These are phyloP conservation scores for Himalopsyche japonica DNA, from an alignment of 2,888 invertebrate genomes.

Conservation along the genomic window DNA sequence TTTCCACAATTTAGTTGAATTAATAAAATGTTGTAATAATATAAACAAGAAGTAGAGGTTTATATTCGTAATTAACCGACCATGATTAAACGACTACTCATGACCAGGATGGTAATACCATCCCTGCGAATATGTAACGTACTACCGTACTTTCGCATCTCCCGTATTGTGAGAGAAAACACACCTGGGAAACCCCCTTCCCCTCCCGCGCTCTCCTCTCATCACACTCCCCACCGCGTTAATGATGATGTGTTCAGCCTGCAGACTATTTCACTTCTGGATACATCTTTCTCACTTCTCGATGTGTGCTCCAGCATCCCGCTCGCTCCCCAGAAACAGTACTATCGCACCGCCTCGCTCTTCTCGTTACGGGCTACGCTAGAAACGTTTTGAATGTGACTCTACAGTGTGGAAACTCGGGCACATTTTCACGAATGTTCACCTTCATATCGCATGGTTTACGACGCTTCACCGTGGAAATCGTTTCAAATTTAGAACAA, in stretches of 20 bases:
- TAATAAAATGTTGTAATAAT: too few species aligned
- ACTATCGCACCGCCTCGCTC: constrained; percentile 47
- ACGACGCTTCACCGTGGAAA: constrained; percentile 15
- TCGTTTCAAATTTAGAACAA: constrained; percentile 38
- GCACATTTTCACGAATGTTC: constrained; percentile 11
- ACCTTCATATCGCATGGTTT: constrained; percentile 29
- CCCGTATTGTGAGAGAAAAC: constrained; percentile 57
- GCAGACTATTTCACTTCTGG: constrained; percentile 75
- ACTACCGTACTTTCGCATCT: constrained; percentile 3
- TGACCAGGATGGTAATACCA: background rate
- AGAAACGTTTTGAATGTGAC: constrained; percentile 30
- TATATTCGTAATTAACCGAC: background rate
- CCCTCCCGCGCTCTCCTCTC: constrained; percentile 56
- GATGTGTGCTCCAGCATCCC: constrained; percentile 47
- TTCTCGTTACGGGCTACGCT: constrained; percentile 38
- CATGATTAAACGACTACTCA: background rate
- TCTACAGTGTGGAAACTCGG: constrained; percentile 18
- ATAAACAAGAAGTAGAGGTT: too few species aligned
- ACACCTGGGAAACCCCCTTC: constrained; percentile 53
- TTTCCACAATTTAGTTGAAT: too few species aligned
- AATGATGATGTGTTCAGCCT: constrained; percentile 79
- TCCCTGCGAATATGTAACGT: constrained; percentile 24
- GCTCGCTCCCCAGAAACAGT: constrained; percentile 44
- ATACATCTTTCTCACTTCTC: constrained; percentile 66
- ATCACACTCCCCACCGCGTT: constrained; percentile 64